Conservation (phyloP, 2,888 invertebrate species). For the Erynnis tages region DNA sequence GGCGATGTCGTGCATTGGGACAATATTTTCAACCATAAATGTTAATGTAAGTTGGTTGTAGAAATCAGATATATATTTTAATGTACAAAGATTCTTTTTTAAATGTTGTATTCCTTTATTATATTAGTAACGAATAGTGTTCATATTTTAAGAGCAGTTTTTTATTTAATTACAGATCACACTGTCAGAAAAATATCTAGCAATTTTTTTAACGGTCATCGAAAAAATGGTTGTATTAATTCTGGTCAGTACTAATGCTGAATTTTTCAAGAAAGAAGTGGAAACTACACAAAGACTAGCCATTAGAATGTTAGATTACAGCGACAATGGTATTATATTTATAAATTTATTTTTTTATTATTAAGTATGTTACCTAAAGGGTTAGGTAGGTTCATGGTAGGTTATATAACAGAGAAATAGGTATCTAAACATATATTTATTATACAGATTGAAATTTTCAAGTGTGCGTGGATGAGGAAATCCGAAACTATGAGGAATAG, state of each 20-base stretch:
- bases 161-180: not conserved
- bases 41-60: not conserved
- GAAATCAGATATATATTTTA: not conserved
- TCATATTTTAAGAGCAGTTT: too few species aligned
- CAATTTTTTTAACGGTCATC: not conserved
- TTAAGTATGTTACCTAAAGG: too few species aligned
- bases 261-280: constrained; percentile 13
- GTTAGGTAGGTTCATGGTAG: too few species aligned
- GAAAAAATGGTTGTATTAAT: constrained; percentile 7
- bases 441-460: too few species aligned
- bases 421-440: too few species aligned
- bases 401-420: too few species aligned
- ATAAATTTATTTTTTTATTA: too few species aligned
- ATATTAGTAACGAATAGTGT: too few species aligned
- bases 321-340: constrained; percentile 4
- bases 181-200: not conserved
- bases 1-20: not conserved
- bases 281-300: not conserved
- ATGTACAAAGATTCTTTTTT: too few species aligned
- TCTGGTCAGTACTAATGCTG: not conserved
- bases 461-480: too few species aligned
- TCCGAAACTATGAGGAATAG: too few species aligned
- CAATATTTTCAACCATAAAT: constrained; percentile 1
- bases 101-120: too few species aligned
- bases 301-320: constrained; percentile 4